A percentile compares a stretch with the other conserved stretches of the same genome.
phyloP scores from a whole-genome alignment of 1,140 invertebrate genomes.

The Scaptodrosophila lebanonensis region DNA sequence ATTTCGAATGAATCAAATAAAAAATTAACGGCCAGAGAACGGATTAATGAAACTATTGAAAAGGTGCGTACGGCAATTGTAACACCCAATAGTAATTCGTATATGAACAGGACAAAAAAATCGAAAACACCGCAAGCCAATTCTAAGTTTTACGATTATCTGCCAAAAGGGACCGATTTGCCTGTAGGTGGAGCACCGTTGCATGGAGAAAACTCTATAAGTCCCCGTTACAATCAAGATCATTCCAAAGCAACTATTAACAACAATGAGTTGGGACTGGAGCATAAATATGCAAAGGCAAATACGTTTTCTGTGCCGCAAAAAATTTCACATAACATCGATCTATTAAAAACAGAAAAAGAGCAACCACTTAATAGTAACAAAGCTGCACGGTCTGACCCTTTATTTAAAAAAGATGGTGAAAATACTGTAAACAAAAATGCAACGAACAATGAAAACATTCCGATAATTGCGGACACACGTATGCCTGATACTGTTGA shows the following conservation, averaged over 20 bases:
- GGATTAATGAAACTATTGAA: conserved; percentile 33
- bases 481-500: conserved; percentile 55
- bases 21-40: conserved; percentile 29
- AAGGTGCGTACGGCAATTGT: conserved; percentile 29
- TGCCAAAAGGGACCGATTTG: too few relatives aligned
- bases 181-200: too few relatives aligned
- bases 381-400: background rate
- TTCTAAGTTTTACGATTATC: conserved; percentile 31
- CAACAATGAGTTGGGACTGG: too few relatives aligned
- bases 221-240: too few relatives aligned
- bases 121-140: conserved; percentile 14
- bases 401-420: conserved; percentile 38
- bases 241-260: too few relatives aligned
- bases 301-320: too few relatives aligned
- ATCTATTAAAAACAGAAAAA: conserved; percentile 3
- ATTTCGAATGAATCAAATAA: conserved; percentile 36
- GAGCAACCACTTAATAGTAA: background rate
- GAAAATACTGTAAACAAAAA: conserved; percentile 52
- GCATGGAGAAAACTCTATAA: too few relatives aligned
- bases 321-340: too few relatives aligned
- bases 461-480: conserved; percentile 63
- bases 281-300: too few relatives aligned
- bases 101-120: conserved; percentile 22
- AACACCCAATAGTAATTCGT: conserved; percentile 11
- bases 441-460: conserved; percentile 72